These are phyloP conservation scores for Halichondria panicea DNA, from an alignment of 37 sponge, comb jelly and placozoan genomes.

Conservation along the genomic window DNA sequence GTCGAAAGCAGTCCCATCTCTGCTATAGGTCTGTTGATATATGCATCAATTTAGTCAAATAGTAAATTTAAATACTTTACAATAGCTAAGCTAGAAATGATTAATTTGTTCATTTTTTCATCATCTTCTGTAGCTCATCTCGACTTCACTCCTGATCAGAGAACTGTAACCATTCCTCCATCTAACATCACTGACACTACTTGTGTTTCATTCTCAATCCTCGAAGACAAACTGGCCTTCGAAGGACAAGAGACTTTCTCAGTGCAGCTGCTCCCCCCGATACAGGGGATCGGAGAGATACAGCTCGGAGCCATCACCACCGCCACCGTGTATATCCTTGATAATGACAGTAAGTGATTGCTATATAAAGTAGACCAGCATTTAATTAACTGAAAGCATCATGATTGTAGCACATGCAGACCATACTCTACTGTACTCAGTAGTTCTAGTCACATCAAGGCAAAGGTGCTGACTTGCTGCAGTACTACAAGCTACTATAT, in stretches of 20 bases:
- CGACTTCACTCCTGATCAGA: constrained; percentile 2
- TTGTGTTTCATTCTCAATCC: neutral
- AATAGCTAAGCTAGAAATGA: neutral
- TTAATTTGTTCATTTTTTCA: neutral
- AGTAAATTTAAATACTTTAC: neutral
- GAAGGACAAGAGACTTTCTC: constrained; percentile 21
- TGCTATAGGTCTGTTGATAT: constrained; percentile 4
- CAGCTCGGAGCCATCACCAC: neutral
- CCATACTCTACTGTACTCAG: too few species aligned
- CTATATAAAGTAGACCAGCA: neutral
- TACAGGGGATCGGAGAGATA: neutral
- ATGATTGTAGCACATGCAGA: too few species aligned
- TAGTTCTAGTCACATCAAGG: too few species aligned
- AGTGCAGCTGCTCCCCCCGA: neutral
- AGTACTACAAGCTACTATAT: too few species aligned
- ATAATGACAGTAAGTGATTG: constrained; percentile 22
- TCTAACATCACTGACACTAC: neutral
- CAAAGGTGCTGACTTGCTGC: too few species aligned
- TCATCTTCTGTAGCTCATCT: neutral
- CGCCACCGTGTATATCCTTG: constrained; percentile 1
- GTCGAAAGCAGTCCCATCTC: neutral
- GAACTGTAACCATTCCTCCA: neutral
- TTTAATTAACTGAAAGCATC: too few species aligned
- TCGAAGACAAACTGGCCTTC: constrained; percentile 39
- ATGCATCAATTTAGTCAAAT: neutral